A percentile compares a stretch with the other conserved stretches of the same genome.
Conservation (phyloP, 2,113 vertebrate species). For the Calyptomena viridis region DNA sequence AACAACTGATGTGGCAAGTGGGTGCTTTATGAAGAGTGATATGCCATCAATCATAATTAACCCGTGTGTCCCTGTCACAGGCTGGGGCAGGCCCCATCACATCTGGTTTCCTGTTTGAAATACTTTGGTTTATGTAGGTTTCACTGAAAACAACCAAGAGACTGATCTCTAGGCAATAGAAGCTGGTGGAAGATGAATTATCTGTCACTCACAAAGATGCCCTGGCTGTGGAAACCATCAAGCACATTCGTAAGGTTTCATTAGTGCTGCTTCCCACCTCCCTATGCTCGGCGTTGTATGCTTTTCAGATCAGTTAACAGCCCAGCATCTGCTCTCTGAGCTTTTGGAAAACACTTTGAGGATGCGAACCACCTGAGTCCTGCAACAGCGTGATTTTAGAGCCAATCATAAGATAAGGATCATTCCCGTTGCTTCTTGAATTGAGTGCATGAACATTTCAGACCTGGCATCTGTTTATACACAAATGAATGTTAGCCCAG, state of each 20-base stretch:
- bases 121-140: slow-evolving; percentile 67
- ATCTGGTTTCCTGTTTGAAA: slow-evolving; percentile 81
- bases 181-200: slow-evolving; percentile 79
- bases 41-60: slow-evolving; percentile 86
- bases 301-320: slow-evolving; percentile 52
- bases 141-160: slow-evolving; percentile 71
- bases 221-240: slow-evolving; percentile 67
- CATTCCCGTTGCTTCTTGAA: slow-evolving; percentile 15
- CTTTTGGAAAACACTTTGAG: slow-evolving; percentile 30
- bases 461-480: neutral
- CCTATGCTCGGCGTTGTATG: neutral
- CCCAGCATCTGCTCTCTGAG: slow-evolving; percentile 53
- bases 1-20: slow-evolving; percentile 69
- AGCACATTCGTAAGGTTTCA: slow-evolving; percentile 46
- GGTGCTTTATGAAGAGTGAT: slow-evolving; percentile 74
- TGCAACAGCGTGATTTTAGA: neutral
- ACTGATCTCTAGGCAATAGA: slow-evolving; percentile 70
- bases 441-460: neutral
- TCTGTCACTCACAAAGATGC: slow-evolving; percentile 73
- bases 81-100: slow-evolving; percentile 73
- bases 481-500: neutral
- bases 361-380: neutral
- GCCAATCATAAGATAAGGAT: neutral
- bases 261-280: slow-evolving; percentile 25
- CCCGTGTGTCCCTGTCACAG: slow-evolving; percentile 65